Base-by-base conservation (phyloP, 2,888 invertebrate species). In the Baronia brevicornis region DNA sequence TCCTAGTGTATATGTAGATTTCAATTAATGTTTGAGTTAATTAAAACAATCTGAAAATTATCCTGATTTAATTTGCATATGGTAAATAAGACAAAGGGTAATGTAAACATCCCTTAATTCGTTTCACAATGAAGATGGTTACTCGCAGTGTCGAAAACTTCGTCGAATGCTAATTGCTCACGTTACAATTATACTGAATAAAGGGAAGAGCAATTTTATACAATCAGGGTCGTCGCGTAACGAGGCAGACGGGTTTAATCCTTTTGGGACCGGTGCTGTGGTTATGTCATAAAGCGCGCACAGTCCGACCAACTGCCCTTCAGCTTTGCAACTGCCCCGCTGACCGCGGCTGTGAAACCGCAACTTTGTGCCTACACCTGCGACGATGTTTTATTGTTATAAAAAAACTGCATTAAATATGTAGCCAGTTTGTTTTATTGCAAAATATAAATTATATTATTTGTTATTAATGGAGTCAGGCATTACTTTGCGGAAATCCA, bases 261-360 rank as follows among this genome's bases (percentile, higher is more conserved):
- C 47, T 53, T 48, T 54, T 51, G 47, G n/a, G 44, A 47, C 43
- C 50, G 53, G 51, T 48, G 48, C 52, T 53, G 51, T 46, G 52
- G 46, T 53, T 47, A 55, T 60, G 60, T 66, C 65, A 69, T 63
- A 59, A 60, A 54, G 38, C 36, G 41, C 40, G 49, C 44, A 49
- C 54, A 54, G 49, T n/a, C n/a, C 47, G 44, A 43, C 40, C 44
- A 46, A 34, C 41, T 46, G 50, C 41, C 55, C 52, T 51, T 55
- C 48, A 47, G 52, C 41, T 59, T 64, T 62, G 62, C 52, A 54
- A 44, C 42, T 35, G n/a, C n/a, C n/a, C 45, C 42, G 48, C 45
- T 44, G 38, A 48, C 46, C 51, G 53, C 59, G 39, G 45, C 35
- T 31, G 31, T 30, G 20, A 24, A 35, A 36, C 35, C 33, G 36